Conservation (phyloP, 2,888 invertebrate species). For the Spodoptera littoralis region DNA sequence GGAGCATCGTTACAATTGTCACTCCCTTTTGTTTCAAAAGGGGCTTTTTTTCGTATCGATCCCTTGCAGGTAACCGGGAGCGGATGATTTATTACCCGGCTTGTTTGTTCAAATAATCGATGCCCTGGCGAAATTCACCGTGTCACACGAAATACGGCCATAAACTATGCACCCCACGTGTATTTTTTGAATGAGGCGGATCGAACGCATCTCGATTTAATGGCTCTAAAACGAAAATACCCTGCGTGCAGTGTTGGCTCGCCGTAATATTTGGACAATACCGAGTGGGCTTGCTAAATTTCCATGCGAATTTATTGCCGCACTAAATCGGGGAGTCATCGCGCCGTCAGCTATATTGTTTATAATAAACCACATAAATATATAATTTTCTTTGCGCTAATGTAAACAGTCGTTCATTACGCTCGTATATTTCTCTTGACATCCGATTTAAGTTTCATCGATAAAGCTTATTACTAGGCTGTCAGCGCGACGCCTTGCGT, state of each 20-base stretch:
- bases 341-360: conserved; percentile 58
- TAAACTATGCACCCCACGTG: conserved; percentile 55
- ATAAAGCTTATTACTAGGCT: conserved; percentile 46
- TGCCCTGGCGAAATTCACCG: conserved; percentile 68
- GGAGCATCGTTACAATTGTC: conserved; percentile 76
- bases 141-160: conserved; percentile 60
- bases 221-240: conserved; percentile 80
- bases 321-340: conserved; percentile 72
- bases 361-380: conserved; percentile 47
- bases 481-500: conserved; percentile 36
- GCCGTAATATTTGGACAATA: conserved; percentile 81
- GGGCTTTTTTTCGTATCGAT: conserved; percentile 83
- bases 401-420: conserved; percentile 46
- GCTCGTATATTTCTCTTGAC: conserved; percentile 42
- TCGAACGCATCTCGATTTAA: conserved; percentile 76
- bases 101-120: conserved; percentile 88
- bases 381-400: conserved; percentile 42
- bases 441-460: conserved; percentile 50
- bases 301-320: conserved; percentile 75
- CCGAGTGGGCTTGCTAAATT: conserved; percentile 74
- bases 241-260: conserved; percentile 71
- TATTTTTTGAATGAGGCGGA: conserved; percentile 57
- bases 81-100: conserved; percentile 86
- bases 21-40: conserved; percentile 81
- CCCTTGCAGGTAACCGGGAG: conserved; percentile 84